Base-by-base conservation (phyloP, 2,113 vertebrate species). In the Corythornis cristatus region DNA sequence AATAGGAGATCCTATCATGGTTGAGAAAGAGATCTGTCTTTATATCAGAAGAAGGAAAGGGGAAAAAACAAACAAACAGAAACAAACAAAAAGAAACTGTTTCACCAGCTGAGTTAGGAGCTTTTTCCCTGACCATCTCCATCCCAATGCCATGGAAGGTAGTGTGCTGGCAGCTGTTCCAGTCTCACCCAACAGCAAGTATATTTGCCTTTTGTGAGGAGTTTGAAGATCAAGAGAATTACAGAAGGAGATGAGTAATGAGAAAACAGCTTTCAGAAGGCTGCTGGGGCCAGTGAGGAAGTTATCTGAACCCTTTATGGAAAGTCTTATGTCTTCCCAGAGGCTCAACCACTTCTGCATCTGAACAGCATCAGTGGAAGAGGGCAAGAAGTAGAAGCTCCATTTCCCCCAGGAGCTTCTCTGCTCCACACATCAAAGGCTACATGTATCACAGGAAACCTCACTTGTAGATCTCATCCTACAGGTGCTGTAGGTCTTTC, bases 171-270 rank as follows among this genome's bases (percentile, higher is more conserved):
- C 40, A 89, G 91, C 58, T 5, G 2, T 33, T 81, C 37, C 25
- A 51, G 43, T 29, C 43, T 50, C n/a, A 2, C 64, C 16, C 1
- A 12, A 77, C 74, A 80, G n/a, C 22, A 20, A 51, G 20, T 9
- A 3, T 15, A 28, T 35, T 66, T 74, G 65, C 61, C 54, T 78
- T 88, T 68, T 42, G 53, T 80, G 48, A 79, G 37, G 42, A 0
- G 0, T 82, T 61, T 90, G 84, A 82, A 93, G 78, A 92, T 92
- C 65, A 91, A 83, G 88, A 37, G 79, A 33, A 31, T 90, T 90
- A 53, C 8, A 58, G 33, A 51, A 25, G 42, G 64, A 76, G 70
- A 79, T 83, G 57, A 95, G 21, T 77, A 66, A 89, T 23, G 60
- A 88, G 66, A 73, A 82, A 81, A 82, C 3, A 76, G 43, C 51